Base-by-base conservation (phyloP, 2,888 invertebrate species). In the Cerceris rybyensis region DNA sequence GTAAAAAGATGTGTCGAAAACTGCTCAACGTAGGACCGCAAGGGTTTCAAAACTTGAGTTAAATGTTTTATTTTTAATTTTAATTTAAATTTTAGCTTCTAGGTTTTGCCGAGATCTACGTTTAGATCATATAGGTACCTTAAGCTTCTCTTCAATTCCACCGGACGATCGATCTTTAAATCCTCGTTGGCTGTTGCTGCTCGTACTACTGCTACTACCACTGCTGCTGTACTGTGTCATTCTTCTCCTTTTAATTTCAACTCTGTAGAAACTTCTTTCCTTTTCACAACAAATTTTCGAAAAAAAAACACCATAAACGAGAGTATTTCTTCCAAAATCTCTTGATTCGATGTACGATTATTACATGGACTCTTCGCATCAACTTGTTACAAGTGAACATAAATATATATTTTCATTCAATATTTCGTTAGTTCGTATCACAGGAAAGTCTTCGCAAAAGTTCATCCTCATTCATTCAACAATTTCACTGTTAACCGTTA, bases 221-320 rank as follows among this genome's bases (percentile, higher is more conserved):
- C 90, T 88, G 70, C 89, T 90, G 71, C 89, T 89, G 68, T 87
- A 89, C 78, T 90, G 90, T 77, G 90, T 90, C 90, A 90, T 90
- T 73, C 41, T 84, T 65, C 17, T 9, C 14, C 1, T 58, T 13
- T 50, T 42, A 6, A 2, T 28, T 52, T 16, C 28, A 42, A 42
- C 0, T 5, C 41, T 4, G 2, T 41, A 0, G 39, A 16, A 28
- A 17, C 1, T 57, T 28, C 57, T 9, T 39, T 4, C 2, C 28
- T 6, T 13, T 7, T 17, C 57, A 28, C 6, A 0, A 16, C 16
- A 57, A 11, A 6, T 1, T 57, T 13, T 57, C 39, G 16, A 6
- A 11, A 13, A 16, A 16, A 11, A 57, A 16, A 16, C 6, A 60
- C 42, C n/a, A 43, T 41, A 13, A 60, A 2, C n/a, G n/a, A 0